Conservation (phyloP, 1,140 invertebrate genomes). For the Caenorhabditis briggsae region DNA sequence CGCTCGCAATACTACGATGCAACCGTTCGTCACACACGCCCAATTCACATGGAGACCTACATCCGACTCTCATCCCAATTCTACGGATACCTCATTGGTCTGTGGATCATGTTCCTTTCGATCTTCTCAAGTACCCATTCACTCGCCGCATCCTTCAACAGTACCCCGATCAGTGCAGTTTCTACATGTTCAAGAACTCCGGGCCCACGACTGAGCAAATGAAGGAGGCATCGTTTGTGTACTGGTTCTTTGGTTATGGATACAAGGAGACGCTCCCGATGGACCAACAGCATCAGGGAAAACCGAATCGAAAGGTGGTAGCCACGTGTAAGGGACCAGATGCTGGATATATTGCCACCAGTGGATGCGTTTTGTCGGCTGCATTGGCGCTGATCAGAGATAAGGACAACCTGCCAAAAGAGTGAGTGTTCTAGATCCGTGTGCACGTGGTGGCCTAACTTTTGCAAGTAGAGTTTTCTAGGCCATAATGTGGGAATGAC, state of each 20-base stretch:
- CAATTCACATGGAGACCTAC: constrained; percentile 79
- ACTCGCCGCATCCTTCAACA: constrained; percentile 73
- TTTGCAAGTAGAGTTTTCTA: too few species aligned
- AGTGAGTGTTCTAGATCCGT: constrained; percentile 79
- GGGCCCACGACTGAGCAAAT: constrained; percentile 75
- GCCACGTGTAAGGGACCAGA: constrained; percentile 81
- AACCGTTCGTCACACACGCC: constrained; percentile 83
- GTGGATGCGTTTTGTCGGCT: constrained; percentile 83
- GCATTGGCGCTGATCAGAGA: constrained; percentile 86
- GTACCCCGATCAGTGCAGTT: constrained; percentile 73
- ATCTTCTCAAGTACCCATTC: constrained; percentile 82
- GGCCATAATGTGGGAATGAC: too few species aligned
- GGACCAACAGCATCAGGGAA: constrained; percentile 81
- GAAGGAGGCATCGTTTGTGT: constrained; percentile 73
- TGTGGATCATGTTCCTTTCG: constrained; percentile 82
- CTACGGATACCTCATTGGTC: constrained; percentile 79
- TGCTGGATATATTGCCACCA: constrained; percentile 88
- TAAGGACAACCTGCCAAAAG: constrained; percentile 84
- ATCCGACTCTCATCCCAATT: constrained; percentile 75
- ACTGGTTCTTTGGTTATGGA: constrained; percentile 82
- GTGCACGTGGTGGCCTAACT: too few species aligned
- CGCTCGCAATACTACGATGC: constrained; percentile 85
- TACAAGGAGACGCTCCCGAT: constrained; percentile 84
- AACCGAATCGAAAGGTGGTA: constrained; percentile 83
- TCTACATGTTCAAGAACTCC: constrained; percentile 72